Percentiles rank a stretch among this genome's conserved stretches.
Conservation (phyloP, 2,797 vertebrate genomes). For the Helicolenus hilgendorfi region DNA sequence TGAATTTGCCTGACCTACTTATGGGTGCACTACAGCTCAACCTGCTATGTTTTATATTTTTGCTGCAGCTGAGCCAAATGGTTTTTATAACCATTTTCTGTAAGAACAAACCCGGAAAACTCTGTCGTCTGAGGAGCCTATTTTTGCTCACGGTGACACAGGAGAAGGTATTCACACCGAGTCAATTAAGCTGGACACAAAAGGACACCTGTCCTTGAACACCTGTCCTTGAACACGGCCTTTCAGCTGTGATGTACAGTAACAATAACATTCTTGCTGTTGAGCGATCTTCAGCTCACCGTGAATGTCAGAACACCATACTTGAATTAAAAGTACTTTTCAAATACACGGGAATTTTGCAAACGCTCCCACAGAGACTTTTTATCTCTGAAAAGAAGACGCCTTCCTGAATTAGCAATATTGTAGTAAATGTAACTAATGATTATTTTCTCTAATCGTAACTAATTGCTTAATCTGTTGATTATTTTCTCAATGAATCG, state of each 20-base stretch:
- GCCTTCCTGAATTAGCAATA: not conserved
- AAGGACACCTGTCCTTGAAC: conserved; percentile 56
- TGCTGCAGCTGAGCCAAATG: conserved; percentile 29
- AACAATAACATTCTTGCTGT: conserved; percentile 48
- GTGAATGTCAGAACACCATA: not conserved
- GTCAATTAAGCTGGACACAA: conserved; percentile 46
- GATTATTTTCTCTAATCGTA: too few relatives aligned
- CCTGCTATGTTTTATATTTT: conserved; percentile 56
- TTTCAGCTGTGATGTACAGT: conserved; percentile 61
- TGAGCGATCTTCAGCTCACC: not conserved
- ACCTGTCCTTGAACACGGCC: conserved; percentile 39
- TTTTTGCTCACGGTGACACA: conserved; percentile 22
- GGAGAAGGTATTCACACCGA: conserved; percentile 14
- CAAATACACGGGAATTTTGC: not conserved
- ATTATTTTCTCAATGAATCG: too few relatives aligned
- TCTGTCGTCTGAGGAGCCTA: not conserved
- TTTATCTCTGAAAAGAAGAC: not conserved
- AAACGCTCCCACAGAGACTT: not conserved
- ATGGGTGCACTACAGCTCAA: conserved; percentile 45
- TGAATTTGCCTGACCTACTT: conserved; percentile 82
- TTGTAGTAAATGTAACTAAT: not conserved
- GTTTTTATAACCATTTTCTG: conserved; percentile 45
- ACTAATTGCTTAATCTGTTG: too few relatives aligned
- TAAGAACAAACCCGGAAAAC: conserved; percentile 14
- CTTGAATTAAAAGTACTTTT: conserved; percentile 20